Evolutionary conservation across 1,140 invertebrate genomes (phyloP), one percentile per base, ranked within the genome.

Genomic region (Lucilia cuprina): DNA sequence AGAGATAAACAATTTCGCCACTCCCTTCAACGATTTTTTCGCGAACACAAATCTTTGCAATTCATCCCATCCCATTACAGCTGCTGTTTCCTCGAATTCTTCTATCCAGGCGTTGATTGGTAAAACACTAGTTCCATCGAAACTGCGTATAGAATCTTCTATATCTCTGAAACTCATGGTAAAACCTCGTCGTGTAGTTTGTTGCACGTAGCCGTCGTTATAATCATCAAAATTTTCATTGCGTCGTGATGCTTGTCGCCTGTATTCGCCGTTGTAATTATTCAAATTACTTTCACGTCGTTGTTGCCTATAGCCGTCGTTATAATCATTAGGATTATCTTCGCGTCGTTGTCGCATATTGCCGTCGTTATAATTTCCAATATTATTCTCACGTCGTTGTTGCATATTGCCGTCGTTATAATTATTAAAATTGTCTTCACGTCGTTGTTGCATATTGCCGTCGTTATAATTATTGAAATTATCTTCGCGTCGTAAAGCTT

Each of bases 401-500:
- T 41, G 35, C 35, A 41, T 41, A 55, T 55, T 3, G 65, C n/a
- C n/a, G n/a, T 21, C 65, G 17, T 21, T 25, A n/a, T 74, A 19
- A 21, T 30, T 34, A 14, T 50, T 30, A n/a, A n/a, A n/a, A n/a
- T n/a, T n/a, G 77, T 34, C 13, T 2, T 12, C 7, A 10, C 12
- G 21, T 75, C 17, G 50, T 47, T 74, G 19, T 25, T 50, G 70
- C 50, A 55, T 55, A 55, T 65, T 65, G 47, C 19, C 47, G 49
- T 83, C 34, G 82, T 60, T 41, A 41, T 41, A 5, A 41, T 41
- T 8, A 41, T 5, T 83, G 1, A 19, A 21, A 41, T 19, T 50
- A n/a, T n/a, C n/a, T 35, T 78, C 19, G n/a, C 60, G 25, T 82
- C 60, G 82, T 19, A 74, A 34, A 83, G 17, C 60, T n/a, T 84